Evolutionary conservation across 2,797 vertebrate genomes (phyloP).

Genomic region (Poliocrania exsul): DNA sequence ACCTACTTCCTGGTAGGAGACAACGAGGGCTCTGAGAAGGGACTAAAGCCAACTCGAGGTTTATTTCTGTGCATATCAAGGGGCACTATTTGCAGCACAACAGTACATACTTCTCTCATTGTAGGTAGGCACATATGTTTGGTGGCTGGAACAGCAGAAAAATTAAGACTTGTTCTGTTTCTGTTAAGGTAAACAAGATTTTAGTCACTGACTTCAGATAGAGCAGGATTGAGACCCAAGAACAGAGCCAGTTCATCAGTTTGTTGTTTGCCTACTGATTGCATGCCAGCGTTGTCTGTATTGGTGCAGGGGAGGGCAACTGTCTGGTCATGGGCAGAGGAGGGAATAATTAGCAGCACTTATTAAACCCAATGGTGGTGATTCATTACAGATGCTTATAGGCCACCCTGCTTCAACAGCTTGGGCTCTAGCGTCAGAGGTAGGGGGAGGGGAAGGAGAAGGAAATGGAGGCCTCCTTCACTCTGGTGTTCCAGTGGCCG

Average conservation of each 20-base stretch:
- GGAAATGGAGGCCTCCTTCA: not conserved
- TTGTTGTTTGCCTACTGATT: not conserved
- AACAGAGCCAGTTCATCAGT: not conserved
- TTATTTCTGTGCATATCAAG: not conserved
- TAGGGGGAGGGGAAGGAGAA: not conserved
- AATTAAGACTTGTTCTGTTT: not conserved
- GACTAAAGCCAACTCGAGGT: not conserved
- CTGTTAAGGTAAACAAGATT: not conserved
- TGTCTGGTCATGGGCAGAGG: not conserved
- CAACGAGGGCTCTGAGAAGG: not conserved
- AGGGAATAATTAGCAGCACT: slow-evolving; percentile 1
- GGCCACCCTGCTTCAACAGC: not conserved
- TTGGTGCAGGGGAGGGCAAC: not conserved
- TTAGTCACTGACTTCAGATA: not conserved
- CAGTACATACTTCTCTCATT: not conserved
- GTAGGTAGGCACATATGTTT: not conserved
- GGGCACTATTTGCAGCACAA: not conserved
- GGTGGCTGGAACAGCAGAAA: not conserved
- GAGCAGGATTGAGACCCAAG: not conserved
- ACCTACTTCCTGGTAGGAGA: not conserved
- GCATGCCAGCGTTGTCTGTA: not conserved
- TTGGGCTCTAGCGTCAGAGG: not conserved
- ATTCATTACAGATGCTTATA: slow-evolving; percentile 1
- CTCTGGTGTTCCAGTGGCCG: slow-evolving; percentile 55
- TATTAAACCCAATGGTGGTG: slow-evolving; percentile 42